Evolutionary conservation across 2,797 vertebrate species (phyloP), one percentile per base, ranked within the genome.

Genomic region (Sylvilagus floridanus): DNA sequence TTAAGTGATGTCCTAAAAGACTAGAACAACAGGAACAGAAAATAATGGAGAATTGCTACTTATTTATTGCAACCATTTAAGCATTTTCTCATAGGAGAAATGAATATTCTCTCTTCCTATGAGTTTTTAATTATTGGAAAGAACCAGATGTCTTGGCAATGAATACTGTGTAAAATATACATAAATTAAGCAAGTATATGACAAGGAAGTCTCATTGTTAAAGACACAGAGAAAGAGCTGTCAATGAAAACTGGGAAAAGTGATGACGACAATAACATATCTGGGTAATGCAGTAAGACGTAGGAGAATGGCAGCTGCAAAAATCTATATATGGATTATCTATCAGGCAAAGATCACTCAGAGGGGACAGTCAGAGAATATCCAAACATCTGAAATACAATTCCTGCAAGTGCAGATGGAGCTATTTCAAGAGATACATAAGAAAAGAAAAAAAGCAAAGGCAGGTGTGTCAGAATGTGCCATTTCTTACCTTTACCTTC

Each of bases 111-210:
- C 62, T 73, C 42, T 91, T 95, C 32, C 69, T 62, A 30, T 28
- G 30, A 87, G 52, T 94, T 84, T 95, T 95, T 94, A 81, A 85
- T 84, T 28, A 54, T 28, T 87, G 14, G 71, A 83, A 94, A 26
- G 32, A 95, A 88, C 14, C 85, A 94, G 60, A 93, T 81, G 50
- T 94, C 84, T 91, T 88, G 32, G 30, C 52, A 75, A 79, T 75
- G 60, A 69, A 75, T 52, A 73, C 26, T 72, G 68, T 86, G 5
- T 93, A 82, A 96, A 94, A 91, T n/a, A 85, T 32, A 76, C 7
- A 37, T 88, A 93, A 81, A 77, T 96, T 84, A 96, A 95, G 12
- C n/a, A 87, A 97, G 19, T 66, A 1, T 52, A 47, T 76, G 88
- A 84, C 28, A 77, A 81, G 22, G 22, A 91, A 93, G 1, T 79